These are phyloP conservation scores for Macrochelys suwanniensis DNA, from an alignment of 2,797 vertebrate genomes.

Conservation along the genomic window DNA sequence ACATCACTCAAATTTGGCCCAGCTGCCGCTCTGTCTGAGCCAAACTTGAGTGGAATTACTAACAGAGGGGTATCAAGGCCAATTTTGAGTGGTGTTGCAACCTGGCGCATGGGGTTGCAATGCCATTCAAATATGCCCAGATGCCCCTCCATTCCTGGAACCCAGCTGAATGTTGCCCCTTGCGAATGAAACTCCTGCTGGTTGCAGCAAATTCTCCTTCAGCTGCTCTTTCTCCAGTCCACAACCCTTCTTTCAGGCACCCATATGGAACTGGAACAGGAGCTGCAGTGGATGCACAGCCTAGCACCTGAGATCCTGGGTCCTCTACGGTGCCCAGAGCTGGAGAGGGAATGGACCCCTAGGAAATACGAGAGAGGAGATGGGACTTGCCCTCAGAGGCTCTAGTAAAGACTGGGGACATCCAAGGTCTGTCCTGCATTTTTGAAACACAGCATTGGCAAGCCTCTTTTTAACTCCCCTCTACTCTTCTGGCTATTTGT, in stretches of 20 bases:
- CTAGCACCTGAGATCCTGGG: no score
- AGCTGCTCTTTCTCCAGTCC: no score
- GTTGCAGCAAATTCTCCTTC: no score
- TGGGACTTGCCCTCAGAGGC: no score
- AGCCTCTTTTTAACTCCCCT: not conserved
- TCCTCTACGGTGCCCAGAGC: no score
- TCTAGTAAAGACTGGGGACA: not conserved
- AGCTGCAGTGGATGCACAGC: no score
- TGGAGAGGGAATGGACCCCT: no score
- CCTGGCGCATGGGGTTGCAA: not conserved
- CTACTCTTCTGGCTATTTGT: not conserved
- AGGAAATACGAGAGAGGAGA: no score
- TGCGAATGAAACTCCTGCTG: not conserved
- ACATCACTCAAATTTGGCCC: not conserved
- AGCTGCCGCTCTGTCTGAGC: not conserved
- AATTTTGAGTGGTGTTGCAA: not conserved
- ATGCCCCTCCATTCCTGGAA: not conserved
- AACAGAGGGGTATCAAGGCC: no score
- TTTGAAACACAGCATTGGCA: not conserved
- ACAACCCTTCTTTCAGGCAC: no score
- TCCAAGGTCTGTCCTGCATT: not conserved
- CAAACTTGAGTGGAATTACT: not conserved
- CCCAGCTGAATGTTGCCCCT: not conserved
- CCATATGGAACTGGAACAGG: no score
- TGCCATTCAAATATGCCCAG: not conserved